phyloP scores from a whole-genome alignment of 2,888 invertebrate genomes.

The Poecilus cupreus region DNA sequence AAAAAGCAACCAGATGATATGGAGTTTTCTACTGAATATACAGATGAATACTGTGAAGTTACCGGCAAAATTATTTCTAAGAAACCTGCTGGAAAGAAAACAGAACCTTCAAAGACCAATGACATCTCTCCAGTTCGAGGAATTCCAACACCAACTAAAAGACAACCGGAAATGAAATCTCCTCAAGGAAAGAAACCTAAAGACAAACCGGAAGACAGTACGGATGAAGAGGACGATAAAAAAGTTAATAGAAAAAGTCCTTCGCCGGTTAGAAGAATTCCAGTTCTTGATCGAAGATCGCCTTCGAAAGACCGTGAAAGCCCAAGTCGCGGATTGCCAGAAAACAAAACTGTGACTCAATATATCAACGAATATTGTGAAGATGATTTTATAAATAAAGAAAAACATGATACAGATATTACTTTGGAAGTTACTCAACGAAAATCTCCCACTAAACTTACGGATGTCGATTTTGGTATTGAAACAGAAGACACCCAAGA shows the following conservation, averaged over 20 bases:
- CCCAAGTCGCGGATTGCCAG: constrained; percentile 18
- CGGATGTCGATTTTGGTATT: constrained; percentile 4
- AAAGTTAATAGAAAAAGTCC: neutral
- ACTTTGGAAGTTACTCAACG: constrained; percentile 6
- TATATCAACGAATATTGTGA: constrained; percentile 47
- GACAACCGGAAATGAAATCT: neutral
- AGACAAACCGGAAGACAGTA: neutral
- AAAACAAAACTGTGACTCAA: constrained; percentile 50
- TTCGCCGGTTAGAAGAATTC: constrained; percentile 8
- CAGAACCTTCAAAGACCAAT: neutral
- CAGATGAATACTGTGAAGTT: constrained; percentile 58
- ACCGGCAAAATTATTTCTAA: constrained; percentile 7
- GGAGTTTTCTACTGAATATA: constrained; percentile 59
- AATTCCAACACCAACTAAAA: neutral
- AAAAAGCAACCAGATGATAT: constrained; percentile 33
- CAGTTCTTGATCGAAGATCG: neutral
- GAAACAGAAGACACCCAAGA: constrained; percentile 38
- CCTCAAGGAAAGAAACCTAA: no score
- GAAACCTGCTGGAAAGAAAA: constrained; percentile 10
- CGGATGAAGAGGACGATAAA: constrained; percentile 5
- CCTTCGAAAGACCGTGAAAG: neutral
- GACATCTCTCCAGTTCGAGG: neutral
- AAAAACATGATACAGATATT: constrained; percentile 51
- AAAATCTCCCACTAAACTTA: neutral
- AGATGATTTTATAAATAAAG: constrained; percentile 26